These are phyloP conservation scores for Ichneumon xanthorius DNA, from an alignment of 2,888 invertebrate genomes.

Conservation along the genomic window DNA sequence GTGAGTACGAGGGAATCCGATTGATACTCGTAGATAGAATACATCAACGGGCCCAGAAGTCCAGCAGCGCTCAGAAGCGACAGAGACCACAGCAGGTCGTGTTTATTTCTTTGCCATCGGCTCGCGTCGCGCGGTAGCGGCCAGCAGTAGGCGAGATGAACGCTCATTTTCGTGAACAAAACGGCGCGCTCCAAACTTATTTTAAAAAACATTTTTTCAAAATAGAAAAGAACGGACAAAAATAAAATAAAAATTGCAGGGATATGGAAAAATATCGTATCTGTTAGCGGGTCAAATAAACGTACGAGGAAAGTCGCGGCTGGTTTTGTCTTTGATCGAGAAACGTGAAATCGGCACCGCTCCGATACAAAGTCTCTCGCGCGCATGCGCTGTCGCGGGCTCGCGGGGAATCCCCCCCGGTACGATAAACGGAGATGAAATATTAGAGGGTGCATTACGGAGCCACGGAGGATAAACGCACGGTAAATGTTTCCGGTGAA, in stretches of 20 bases:
- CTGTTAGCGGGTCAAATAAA: background rate
- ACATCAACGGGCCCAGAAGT: conserved; percentile 56
- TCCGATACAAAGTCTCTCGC: background rate
- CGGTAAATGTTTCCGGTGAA: background rate
- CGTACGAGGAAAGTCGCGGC: background rate
- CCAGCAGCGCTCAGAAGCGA: conserved; percentile 41
- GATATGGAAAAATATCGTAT: background rate
- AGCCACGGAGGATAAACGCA: background rate
- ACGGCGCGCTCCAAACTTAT: conserved; percentile 63
- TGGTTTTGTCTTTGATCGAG: background rate
- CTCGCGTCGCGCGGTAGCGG: conserved; percentile 48
- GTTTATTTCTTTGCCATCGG: conserved; percentile 44
- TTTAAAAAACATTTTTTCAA: conserved; percentile 12
- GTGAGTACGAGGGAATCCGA: conserved; percentile 65
- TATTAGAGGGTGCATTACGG: background rate
- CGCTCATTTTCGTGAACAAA: conserved; percentile 63
- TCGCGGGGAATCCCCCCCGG: too few species aligned
- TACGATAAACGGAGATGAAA: background rate
- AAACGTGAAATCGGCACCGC: background rate
- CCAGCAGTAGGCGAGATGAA: conserved; percentile 66
- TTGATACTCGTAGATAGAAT: conserved; percentile 60
- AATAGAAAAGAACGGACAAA: background rate
- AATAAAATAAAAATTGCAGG: background rate
- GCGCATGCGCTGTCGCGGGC: background rate
- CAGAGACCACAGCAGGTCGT: conserved; percentile 56